Evolutionary conservation across 2,888 invertebrate species (phyloP).

Genomic region (Notodonta ziczac): DNA sequence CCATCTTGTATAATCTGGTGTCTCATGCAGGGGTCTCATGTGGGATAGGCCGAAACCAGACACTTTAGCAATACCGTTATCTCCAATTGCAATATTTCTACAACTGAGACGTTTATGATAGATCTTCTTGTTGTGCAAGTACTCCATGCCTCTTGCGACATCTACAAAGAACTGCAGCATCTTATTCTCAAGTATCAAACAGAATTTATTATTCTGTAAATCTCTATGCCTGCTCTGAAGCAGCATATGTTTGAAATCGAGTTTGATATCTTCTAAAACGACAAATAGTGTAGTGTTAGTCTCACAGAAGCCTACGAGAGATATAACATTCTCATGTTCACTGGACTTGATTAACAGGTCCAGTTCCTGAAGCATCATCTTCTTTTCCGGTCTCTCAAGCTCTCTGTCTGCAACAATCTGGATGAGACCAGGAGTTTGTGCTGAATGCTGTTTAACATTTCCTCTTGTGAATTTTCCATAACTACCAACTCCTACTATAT

Average conservation of each 20-base stretch:
- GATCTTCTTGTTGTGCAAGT: conserved; percentile 87
- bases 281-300: conserved; percentile 90
- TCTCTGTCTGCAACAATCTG: conserved; percentile 87
- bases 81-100: conserved; percentile 88
- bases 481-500: conserved; percentile 89
- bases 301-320: conserved; percentile 92
- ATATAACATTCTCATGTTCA: conserved; percentile 88
- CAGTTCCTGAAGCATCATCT: conserved; percentile 87
- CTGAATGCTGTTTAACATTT: conserved; percentile 86
- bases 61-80: conserved; percentile 88
- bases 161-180: conserved; percentile 87
- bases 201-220: conserved; percentile 82
- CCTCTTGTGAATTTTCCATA: conserved; percentile 92
- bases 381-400: conserved; percentile 80
- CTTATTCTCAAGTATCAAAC: conserved; percentile 85
- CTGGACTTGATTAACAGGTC: conserved; percentile 88
- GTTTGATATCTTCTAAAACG: conserved; percentile 88
- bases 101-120: conserved; percentile 90
- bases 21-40: conserved; percentile 85
- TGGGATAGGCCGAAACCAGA: conserved; percentile 90
- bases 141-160: conserved; percentile 89
- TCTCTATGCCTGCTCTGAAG: conserved; percentile 84
- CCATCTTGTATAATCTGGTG: conserved; percentile 91
- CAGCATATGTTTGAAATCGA: conserved; percentile 88
- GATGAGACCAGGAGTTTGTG: conserved; percentile 81